Conservation (phyloP, 2,113 vertebrate species). For the Pica pica region DNA sequence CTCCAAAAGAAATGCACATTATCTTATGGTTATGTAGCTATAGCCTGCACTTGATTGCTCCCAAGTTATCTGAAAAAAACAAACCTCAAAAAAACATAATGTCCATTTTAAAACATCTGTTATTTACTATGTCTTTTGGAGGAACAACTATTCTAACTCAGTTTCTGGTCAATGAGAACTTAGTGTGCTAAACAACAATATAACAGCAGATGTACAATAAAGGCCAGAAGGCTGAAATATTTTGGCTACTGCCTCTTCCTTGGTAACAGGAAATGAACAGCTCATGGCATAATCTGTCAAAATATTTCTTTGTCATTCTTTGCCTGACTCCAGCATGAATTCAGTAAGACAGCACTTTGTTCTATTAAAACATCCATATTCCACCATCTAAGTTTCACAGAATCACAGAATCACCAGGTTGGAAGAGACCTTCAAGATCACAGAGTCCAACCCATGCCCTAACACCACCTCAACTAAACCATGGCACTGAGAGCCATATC, state of each 20-base stretch:
- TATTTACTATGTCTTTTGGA: constrained; percentile 33
- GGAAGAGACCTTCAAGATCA: neutral
- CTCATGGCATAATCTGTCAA: constrained; percentile 48
- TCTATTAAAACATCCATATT: constrained; percentile 14
- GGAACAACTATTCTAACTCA: constrained; percentile 37
- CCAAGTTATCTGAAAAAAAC: neutral
- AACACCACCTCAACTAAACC: neutral
- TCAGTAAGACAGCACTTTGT: constrained; percentile 10
- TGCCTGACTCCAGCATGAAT: constrained; percentile 14
- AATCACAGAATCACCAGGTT: neutral
- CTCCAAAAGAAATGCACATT: neutral
- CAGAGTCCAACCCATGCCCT: neutral
- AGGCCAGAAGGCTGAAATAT: constrained; percentile 40
- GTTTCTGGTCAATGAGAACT: constrained; percentile 36
- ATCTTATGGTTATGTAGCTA: neutral
- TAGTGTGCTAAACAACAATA: constrained; percentile 44
- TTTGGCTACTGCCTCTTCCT: constrained; percentile 60
- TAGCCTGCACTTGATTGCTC: constrained; percentile 15
- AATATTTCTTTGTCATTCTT: constrained; percentile 62
- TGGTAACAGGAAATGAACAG: constrained; percentile 71
- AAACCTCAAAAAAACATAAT: constrained; percentile 15
- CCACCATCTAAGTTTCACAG: neutral
- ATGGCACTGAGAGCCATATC: neutral
- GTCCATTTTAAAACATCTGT: constrained; percentile 53
- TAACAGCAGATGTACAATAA: constrained; percentile 65